These are phyloP conservation scores for Zaprionus taronus DNA, from an alignment of 1,140 invertebrate species.

Conservation along the genomic window DNA sequence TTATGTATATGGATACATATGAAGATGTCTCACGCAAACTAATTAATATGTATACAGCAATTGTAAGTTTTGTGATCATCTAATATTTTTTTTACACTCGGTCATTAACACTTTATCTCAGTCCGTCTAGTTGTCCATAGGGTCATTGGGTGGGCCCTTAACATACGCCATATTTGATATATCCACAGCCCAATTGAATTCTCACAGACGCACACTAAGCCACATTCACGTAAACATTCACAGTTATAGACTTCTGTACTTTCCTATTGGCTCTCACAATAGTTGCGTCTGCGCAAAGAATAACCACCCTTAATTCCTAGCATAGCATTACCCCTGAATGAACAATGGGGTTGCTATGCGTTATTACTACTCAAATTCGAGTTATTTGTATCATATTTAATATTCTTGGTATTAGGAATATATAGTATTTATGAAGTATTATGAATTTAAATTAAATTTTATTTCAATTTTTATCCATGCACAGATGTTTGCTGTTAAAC, in stretches of 20 bases:
- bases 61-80: no score
- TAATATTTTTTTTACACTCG: conserved; percentile 18
- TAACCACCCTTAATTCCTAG: conserved; percentile 51
- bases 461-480: no score
- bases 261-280: conserved; percentile 69
- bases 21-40: no score
- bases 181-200: conserved; percentile 52
- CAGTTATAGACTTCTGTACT: conserved; percentile 37
- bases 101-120: conserved; percentile 15
- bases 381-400: not conserved
- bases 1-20: no score
- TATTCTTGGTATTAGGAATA: not conserved
- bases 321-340: conserved; percentile 30
- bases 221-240: conserved; percentile 4
- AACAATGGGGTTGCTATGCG: conserved; percentile 7
- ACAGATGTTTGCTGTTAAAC: no score
- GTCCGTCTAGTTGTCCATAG: not conserved
- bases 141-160: conserved; percentile 42
- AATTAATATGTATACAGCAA: no score
- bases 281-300: conserved; percentile 60
- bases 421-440: no score
- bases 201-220: conserved; percentile 28
- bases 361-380: not conserved
- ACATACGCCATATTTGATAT: conserved; percentile 75
- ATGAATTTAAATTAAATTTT: no score